phyloP scores from a whole-genome alignment of 2,888 invertebrate species.

The Apantesis nais region DNA sequence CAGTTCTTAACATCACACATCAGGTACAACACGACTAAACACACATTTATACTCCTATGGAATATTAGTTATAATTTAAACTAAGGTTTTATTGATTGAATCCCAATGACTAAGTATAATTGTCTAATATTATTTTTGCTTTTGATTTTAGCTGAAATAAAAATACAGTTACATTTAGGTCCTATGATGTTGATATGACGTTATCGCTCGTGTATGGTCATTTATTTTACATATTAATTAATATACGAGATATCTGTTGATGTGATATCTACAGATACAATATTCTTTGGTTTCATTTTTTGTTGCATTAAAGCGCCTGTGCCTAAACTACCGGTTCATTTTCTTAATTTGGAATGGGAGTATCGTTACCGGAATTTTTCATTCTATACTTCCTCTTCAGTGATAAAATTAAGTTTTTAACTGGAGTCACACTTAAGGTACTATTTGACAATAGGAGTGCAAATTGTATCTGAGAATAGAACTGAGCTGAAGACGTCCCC shows the following conservation, averaged over 20 bases:
- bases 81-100: constrained; percentile 45
- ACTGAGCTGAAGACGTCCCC: constrained; percentile 67
- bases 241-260: background rate
- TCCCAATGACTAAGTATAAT: constrained; percentile 52
- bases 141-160: constrained; percentile 63
- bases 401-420: constrained; percentile 33
- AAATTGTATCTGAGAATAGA: constrained; percentile 83
- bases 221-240: background rate
- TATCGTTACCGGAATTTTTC: constrained; percentile 14
- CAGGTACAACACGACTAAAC: constrained; percentile 43
- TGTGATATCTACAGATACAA: background rate
- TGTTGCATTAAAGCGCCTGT: background rate
- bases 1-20: constrained; percentile 67
- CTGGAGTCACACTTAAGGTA: constrained; percentile 67
- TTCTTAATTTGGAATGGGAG: background rate
- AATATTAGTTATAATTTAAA: constrained; percentile 43
- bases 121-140: constrained; percentile 62
- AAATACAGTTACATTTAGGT: background rate
- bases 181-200: constrained; percentile 23
- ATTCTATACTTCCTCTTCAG: constrained; percentile 21
- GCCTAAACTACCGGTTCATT: background rate
- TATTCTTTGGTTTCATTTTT: background rate
- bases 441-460: constrained; percentile 78
- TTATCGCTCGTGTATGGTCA: constrained; percentile 32
- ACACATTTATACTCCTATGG: constrained; percentile 40